A percentile compares a stretch with the other conserved stretches of the same genome.
These are phyloP conservation scores for Chelonoidis abingdonii DNA, from an alignment of 2,113 vertebrate species.

Conservation along the genomic window DNA sequence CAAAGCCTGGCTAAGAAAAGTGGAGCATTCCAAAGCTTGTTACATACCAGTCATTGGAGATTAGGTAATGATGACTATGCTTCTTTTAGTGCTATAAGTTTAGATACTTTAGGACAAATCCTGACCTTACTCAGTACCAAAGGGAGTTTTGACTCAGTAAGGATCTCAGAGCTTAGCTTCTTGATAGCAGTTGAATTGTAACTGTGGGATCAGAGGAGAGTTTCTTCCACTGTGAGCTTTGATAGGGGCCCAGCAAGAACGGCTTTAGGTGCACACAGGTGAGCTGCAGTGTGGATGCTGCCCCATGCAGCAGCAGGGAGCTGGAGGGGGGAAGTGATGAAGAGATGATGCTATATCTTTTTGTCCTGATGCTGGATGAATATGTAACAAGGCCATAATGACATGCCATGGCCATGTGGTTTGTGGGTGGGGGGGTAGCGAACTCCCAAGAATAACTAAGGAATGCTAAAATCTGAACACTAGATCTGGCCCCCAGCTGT, in stretches of 20 bases:
- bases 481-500: neutral
- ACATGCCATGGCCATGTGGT: neutral
- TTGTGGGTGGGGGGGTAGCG: neutral
- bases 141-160: constrained; percentile 21
- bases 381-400: neutral
- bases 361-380: neutral
- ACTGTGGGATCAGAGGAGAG: constrained; percentile 20
- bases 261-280: constrained; percentile 11
- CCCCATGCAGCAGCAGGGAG: neutral
- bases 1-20: constrained; percentile 39
- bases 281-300: constrained; percentile 39
- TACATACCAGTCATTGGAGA: constrained; percentile 9
- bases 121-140: neutral
- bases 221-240: neutral
- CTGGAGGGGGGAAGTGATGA: constrained; percentile 50
- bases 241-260: constrained; percentile 43
- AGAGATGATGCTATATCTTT: neutral
- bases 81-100: constrained; percentile 45
- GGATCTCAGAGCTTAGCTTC: constrained; percentile 9
- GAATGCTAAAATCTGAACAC: neutral
- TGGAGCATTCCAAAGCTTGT: constrained; percentile 60
- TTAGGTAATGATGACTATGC: neutral
- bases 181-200: neutral
- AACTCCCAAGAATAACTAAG: neutral
- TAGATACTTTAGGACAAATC: constrained; percentile 44